Evolutionary conservation across 64 coral and sea anemone species (phyloP).

Genomic region (Orbicella faveolata): DNA sequence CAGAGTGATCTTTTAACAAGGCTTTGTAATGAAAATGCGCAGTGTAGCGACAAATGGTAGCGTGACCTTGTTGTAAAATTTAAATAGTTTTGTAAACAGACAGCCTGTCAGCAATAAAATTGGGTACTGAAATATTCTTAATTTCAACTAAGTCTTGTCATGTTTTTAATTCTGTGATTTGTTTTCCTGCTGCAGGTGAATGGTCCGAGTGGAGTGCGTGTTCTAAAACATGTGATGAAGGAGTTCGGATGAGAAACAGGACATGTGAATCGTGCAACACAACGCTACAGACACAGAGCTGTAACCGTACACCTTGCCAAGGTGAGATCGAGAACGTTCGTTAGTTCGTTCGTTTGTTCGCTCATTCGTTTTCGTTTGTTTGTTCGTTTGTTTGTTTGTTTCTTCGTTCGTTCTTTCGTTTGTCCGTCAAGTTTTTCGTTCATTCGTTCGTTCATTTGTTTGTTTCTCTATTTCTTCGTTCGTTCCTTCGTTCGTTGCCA

Average conservation of each 20-base stretch:
- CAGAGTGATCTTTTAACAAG: too few relatives aligned
- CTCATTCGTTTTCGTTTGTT: neutral
- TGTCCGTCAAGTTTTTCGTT: neutral
- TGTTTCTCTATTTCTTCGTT: neutral
- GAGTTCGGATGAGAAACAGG: slow-evolving; percentile 46
- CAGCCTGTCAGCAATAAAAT: neutral
- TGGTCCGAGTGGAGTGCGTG: slow-evolving; percentile 58
- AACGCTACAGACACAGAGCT: slow-evolving; percentile 16
- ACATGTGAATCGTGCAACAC: slow-evolving; percentile 38
- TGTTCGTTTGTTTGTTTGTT: neutral
- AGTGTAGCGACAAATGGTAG: too few relatives aligned
- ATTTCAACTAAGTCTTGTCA: neutral
- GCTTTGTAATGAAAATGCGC: too few relatives aligned
- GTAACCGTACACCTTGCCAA: neutral
- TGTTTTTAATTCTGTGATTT: neutral
- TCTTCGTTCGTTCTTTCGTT: neutral
- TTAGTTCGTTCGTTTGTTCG: neutral
- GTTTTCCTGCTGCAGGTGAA: slow-evolving; percentile 9
- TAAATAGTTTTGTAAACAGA: neutral
- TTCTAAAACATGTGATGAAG: slow-evolving; percentile 40
- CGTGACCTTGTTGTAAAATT: neutral
- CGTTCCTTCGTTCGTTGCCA: neutral
- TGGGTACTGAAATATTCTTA: too few relatives aligned
- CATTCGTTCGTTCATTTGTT: neutral
- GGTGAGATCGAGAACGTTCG: slow-evolving; percentile 7